These are phyloP conservation scores for Phoeniculus purpureus DNA, from an alignment of 2,797 vertebrate genomes.

Conservation along the genomic window DNA sequence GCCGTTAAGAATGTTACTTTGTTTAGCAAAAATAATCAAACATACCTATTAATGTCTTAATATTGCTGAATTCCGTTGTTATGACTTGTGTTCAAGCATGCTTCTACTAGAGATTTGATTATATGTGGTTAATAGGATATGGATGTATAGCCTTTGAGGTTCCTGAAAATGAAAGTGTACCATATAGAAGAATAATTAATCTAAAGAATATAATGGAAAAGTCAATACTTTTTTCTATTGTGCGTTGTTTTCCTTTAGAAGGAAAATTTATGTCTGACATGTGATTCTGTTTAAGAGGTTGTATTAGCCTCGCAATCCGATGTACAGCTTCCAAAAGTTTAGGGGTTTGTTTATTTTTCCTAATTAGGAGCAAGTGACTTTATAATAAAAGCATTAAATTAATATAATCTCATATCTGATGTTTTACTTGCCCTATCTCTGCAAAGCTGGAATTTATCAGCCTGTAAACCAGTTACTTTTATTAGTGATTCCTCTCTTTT, in stretches of 20 bases:
- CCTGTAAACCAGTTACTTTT: not conserved
- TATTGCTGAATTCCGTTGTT: not conserved
- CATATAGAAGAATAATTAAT: not conserved
- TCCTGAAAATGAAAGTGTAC: not conserved
- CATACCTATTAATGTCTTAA: not conserved
- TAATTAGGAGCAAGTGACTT: not conserved
- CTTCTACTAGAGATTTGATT: not conserved
- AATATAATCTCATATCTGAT: not conserved
- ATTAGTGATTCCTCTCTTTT: not conserved
- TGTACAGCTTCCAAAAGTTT: rapidly evolving
- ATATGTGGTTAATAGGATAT: not conserved
- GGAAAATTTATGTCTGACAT: not conserved
- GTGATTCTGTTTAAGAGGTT: not conserved
- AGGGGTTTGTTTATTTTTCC: not conserved
- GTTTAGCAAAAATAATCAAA: not conserved
- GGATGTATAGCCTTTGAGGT: not conserved
- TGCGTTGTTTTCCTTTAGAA: not conserved
- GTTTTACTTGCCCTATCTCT: not conserved
- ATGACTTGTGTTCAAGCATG: not conserved
- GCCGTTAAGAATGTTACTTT: not conserved
- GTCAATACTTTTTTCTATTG: not conserved
- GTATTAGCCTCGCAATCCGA: not conserved
- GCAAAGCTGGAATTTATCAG: not conserved
- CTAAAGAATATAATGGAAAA: not conserved
- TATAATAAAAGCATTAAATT: not conserved